A percentile compares a stretch with the other conserved stretches of the same genome.
Evolutionary conservation across 2,113 vertebrate species (phyloP).

Genomic region (Silurus glanis): DNA sequence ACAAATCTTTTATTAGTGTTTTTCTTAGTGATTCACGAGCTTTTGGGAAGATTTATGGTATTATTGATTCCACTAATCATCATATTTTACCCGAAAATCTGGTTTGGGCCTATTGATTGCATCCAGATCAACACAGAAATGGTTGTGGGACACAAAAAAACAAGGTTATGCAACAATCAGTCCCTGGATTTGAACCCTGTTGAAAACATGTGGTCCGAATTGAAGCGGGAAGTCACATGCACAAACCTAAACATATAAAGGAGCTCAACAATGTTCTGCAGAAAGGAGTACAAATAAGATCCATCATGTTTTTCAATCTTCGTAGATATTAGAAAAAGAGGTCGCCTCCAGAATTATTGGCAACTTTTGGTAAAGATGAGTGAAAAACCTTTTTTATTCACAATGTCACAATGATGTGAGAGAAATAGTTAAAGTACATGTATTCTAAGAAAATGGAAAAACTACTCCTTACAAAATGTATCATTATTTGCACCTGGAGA

Average conservation of each 20-base stretch:
- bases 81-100: neutral
- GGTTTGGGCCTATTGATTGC: neutral
- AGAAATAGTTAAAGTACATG: neutral
- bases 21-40: neutral
- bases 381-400: neutral
- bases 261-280: neutral
- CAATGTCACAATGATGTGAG: neutral
- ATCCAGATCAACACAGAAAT: neutral
- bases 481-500: neutral
- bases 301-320: neutral
- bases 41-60: neutral
- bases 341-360: neutral
- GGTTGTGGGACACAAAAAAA: neutral
- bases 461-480: neutral
- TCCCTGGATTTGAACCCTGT: slow-evolving; percentile 3
- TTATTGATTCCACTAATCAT: neutral
- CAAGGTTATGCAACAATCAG: slow-evolving; percentile 2
- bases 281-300: neutral
- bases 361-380: neutral
- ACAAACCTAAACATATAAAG: neutral
- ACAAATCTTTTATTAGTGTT: neutral
- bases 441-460: neutral
- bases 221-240: neutral
- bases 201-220: slow-evolving; percentile 21
- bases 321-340: neutral